Base-by-base conservation (phyloP, 2,797 vertebrate species). In the Cyclura pinguis region DNA sequence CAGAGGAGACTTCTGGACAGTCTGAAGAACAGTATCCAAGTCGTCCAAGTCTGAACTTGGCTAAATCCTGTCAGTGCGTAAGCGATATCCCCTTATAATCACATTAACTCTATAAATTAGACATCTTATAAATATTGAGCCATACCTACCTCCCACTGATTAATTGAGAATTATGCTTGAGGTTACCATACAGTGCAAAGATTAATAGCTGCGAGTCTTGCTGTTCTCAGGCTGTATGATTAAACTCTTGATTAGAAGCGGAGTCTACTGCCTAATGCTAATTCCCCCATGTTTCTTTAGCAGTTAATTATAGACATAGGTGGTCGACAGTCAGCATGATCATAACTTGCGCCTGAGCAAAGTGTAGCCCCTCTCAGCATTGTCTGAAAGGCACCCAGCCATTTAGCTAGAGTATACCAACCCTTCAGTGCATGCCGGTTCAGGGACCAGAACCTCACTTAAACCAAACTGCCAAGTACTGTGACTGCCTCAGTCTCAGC, bases 171-270 rank as follows among this genome's bases (percentile, higher is more conserved):
- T 93, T 93, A 91, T 20, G 0, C 92, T 93, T 74, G 76, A 47
- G 88, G 92, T 88, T 94, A 91, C 92, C 0, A 0, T 0, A 59
- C 92, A 93, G 94, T 88, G 88, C 94, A 91, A 55, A 93, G 93
- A 95, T 95, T 95, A 96, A 95, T 92, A 93, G 94, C 84, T 0
- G 55, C 0, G 74, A 80, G 0, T 18, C 50, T 86, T 0, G 1
- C 92, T 84, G 91, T 91, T 85, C 92, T 91, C 95, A 91, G 92
- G 88, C 62, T 0, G 1, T 83, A 35, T 95, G 95, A 96, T 95
- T 96, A 96, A 96, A 95, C 86, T 91, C 95, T 93, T 95, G 95
- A 96, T 95, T 95, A 95, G 94, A 89, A 95, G 87, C 93, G 90
- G 93, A 85, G 89, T 93, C 93, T 90, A 87, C 86, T 86, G 93